Evolutionary conservation across 1,140 invertebrate genomes (phyloP).

Genomic region (Euborellia annulipes): DNA sequence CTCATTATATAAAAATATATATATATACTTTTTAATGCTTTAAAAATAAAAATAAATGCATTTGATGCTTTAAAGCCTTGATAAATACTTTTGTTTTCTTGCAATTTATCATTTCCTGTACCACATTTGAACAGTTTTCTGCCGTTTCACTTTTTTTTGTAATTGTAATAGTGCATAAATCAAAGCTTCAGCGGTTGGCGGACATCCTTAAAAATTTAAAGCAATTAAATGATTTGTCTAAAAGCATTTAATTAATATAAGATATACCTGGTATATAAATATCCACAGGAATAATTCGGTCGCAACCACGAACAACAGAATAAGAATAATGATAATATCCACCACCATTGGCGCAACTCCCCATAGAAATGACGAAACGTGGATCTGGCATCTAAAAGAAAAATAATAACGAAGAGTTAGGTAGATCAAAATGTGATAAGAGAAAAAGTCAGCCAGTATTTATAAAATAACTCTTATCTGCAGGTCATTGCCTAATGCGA

Average conservation of each 20-base stretch:
- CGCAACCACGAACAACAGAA: conserved; percentile 90
- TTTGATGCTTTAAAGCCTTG: too few relatives aligned
- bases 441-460: too few relatives aligned
- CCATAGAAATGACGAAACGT: conserved; percentile 97
- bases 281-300: conserved; percentile 94
- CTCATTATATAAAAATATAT: too few relatives aligned
- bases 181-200: conserved; percentile 92
- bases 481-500: too few relatives aligned
- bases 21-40: too few relatives aligned
- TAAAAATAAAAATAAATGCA: too few relatives aligned
- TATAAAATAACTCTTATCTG: too few relatives aligned
- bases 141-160: conserved; percentile 92
- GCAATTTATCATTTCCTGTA: conserved; percentile 88
- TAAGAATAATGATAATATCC: conserved; percentile 99
- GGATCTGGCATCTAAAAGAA: conserved; percentile 74
- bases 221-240: too few relatives aligned
- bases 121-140: conserved; percentile 72
- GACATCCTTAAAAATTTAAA: conserved; percentile 52
- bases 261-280: conserved; percentile 96
- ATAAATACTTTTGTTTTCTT: too few relatives aligned
- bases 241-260: too few relatives aligned
- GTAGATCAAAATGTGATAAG: too few relatives aligned
- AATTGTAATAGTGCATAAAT: conserved; percentile 88
- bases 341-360: conserved; percentile 96
- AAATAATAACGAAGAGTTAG: too few relatives aligned